Evolutionary conservation across 2,113 vertebrate species (phyloP).

Genomic region (Leptodactylus fuscus): DNA sequence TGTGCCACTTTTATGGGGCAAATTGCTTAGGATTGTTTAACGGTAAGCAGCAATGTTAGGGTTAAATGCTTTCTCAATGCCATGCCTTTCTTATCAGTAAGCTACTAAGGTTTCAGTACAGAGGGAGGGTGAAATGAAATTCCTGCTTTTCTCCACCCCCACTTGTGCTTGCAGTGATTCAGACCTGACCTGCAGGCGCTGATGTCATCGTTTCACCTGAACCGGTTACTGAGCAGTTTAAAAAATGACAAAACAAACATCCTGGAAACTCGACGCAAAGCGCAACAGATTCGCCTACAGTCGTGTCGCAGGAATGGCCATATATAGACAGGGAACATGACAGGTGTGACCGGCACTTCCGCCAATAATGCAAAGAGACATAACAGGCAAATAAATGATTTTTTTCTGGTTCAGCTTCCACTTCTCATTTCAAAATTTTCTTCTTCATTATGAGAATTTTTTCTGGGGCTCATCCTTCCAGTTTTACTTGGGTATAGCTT

Average conservation of each 20-base stretch:
- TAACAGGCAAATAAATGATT: background rate
- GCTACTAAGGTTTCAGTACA: background rate
- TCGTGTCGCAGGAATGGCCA: slow-evolving; percentile 4
- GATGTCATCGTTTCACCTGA: slow-evolving; percentile 47
- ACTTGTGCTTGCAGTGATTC: background rate
- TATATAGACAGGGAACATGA: slow-evolving; percentile 17
- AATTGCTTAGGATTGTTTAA: background rate
- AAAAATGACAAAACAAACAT: slow-evolving; percentile 41
- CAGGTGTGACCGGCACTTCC: background rate
- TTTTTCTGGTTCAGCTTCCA: background rate
- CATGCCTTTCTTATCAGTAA: slow-evolving; percentile 17
- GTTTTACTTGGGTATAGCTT: background rate
- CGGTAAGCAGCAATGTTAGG: background rate
- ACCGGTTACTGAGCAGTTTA: background rate
- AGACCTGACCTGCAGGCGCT: background rate
- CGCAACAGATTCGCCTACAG: background rate
- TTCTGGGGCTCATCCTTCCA: background rate
- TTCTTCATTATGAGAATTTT: background rate
- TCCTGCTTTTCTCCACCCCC: background rate
- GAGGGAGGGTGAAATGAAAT: background rate
- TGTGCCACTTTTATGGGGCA: background rate
- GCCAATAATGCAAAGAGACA: background rate
- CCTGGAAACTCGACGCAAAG: background rate
- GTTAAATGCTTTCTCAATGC: background rate
- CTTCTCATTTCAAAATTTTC: background rate